Evolutionary conservation across 2,888 invertebrate species (phyloP).

Genomic region (Euplexia lucipara): DNA sequence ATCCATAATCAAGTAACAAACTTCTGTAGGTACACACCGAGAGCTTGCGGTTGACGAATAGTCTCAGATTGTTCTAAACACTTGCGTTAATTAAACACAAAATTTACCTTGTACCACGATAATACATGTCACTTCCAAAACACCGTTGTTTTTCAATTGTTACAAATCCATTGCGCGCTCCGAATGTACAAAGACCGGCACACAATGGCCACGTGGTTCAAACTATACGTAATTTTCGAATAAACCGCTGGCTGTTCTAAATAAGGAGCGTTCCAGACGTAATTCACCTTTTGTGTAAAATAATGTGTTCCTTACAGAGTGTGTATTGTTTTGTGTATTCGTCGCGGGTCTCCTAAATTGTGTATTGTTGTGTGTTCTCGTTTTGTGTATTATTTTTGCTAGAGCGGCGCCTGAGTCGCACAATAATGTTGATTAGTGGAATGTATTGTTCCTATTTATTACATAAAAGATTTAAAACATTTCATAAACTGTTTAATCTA

Average conservation of each 20-base stretch:
- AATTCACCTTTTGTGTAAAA: constrained; percentile 53
- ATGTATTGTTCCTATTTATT: constrained; percentile 1
- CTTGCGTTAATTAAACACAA: constrained; percentile 49
- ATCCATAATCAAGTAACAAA: not conserved
- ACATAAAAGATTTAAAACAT: too few relatives aligned
- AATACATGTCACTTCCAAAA: constrained; percentile 61
- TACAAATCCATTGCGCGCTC: constrained; percentile 48
- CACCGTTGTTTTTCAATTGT: constrained; percentile 43
- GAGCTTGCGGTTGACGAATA: constrained; percentile 26
- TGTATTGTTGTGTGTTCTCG: constrained; percentile 30
- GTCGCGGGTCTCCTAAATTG: constrained; percentile 18
- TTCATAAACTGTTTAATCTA: too few relatives aligned
- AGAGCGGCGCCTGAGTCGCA: not conserved
- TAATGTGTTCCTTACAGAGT: constrained; percentile 58
- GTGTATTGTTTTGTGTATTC: constrained; percentile 44
- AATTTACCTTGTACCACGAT: constrained; percentile 37
- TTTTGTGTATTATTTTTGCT: constrained; percentile 8
- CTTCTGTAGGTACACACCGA: not conserved
- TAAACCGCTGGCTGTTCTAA: constrained; percentile 18
- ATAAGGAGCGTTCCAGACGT: constrained; percentile 52
- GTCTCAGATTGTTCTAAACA: constrained; percentile 41
- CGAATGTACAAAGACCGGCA: constrained; percentile 18
- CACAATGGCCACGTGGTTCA: constrained; percentile 44
- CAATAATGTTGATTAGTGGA: constrained; percentile 8
- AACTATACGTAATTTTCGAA: constrained; percentile 44